A percentile compares a stretch with the other conserved stretches of the same genome.
Conservation (phyloP, 2,797 vertebrate species). For the Tenualosa thibaudeaui region DNA sequence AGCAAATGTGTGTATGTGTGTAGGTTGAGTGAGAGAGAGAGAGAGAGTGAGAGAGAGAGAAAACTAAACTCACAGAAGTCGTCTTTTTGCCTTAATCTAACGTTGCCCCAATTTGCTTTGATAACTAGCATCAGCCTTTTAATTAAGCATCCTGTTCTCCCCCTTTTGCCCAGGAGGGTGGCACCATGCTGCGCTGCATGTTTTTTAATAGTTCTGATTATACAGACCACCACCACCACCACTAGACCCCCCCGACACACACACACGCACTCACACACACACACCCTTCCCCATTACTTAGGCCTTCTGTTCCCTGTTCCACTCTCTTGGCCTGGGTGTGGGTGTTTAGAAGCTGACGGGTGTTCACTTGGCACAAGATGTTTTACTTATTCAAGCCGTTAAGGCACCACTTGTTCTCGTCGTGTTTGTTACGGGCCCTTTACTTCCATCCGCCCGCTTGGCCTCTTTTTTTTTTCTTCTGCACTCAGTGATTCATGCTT, state of each 20-base stretch:
- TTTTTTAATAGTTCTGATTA: slow-evolving; percentile 19
- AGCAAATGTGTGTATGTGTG: neutral
- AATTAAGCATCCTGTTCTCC: slow-evolving; percentile 13
- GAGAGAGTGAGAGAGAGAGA: neutral
- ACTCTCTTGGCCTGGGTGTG: neutral
- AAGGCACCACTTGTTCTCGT: slow-evolving; percentile 11
- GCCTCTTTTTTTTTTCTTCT: neutral
- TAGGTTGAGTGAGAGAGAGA: slow-evolving; percentile 22
- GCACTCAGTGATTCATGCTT: neutral
- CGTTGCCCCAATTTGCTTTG: neutral
- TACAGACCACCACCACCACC: neutral
- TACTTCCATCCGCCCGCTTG: neutral
- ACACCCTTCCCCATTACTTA: neutral
- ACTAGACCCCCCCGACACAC: neutral
- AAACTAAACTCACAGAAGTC: slow-evolving; percentile 3
- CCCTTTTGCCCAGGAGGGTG: slow-evolving; percentile 2
- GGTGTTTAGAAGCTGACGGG: neutral
- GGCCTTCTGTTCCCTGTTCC: neutral
- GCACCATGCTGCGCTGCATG: neutral
- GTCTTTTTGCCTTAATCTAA: slow-evolving; percentile 15
- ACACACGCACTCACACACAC: neutral
- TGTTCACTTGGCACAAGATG: neutral
- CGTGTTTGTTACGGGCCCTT: neutral
- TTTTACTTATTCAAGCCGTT: neutral
- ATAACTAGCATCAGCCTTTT: slow-evolving; percentile 13